Base-by-base conservation (phyloP, 2,888 invertebrate species). In the Polylopha cassiicola region DNA sequence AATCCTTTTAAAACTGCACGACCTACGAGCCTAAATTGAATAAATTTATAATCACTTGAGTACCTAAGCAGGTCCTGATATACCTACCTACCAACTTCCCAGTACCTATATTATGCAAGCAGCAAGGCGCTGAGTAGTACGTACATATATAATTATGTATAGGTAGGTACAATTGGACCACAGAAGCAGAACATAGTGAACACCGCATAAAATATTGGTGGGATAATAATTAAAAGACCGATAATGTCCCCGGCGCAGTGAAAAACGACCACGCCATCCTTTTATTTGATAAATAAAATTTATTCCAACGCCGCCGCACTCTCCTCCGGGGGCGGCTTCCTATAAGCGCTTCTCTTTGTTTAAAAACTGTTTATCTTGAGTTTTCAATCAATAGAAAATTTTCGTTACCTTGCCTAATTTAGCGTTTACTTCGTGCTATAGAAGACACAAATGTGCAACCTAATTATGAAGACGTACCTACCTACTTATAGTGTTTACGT, bases 251-350 rank as follows among this genome's bases (percentile, higher is more conserved):
- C 63, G 46, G 58, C 63, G 73, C 75, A 58, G 78, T 85, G 82
- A 85, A 81, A 79, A 82, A 85, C 84, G 84, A 81, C 63, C 77
- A 61, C 65, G 59, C 81, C 81, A 82, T 82, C 82, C 82, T 84
- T 84, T 85, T 82, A 85, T 85, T 84, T 84, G 85, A 85, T 85
- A 85, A 85, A 84, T 84, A 85, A 78, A 84, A 85, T 85, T 85
- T 84, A 85, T 85, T 76, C 69, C 71, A 22, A 68, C 62, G 50
- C 56, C 68, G 70, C 65, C 59, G 58, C 50, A 53, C 54, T 55
- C 52, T 66, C 63, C 64, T 62, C 62, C 62, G 59, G 68, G 65
- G 65, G 61, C 65, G 68, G 63, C 70, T 69, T 71, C 70, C 73
- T 67, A 65, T 65, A 53, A 27, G 32, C 15, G 9, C 16, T 31